Percentiles rank a stretch among this genome's conserved stretches.
phyloP scores from a whole-genome alignment of 23 tunicate species.

The Clavelina lepadiformis region DNA sequence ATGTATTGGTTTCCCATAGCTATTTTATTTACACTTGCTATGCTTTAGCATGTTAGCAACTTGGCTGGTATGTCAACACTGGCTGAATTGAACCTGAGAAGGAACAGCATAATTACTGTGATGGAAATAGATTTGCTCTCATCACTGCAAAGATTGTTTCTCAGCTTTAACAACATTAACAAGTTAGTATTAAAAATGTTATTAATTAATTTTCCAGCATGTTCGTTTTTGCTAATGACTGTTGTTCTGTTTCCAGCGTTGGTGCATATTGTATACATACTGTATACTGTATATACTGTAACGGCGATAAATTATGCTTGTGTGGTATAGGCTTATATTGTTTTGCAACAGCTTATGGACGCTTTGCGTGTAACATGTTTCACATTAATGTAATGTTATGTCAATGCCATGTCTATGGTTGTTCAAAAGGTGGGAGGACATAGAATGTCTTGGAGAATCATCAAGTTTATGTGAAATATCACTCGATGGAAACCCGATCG shows the following conservation, averaged over 20 bases:
- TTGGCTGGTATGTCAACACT: constrained; percentile 80
- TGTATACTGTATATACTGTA: too few relatives aligned
- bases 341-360: too few relatives aligned
- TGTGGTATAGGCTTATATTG: too few relatives aligned
- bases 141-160: constrained; percentile 76
- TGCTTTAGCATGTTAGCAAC: constrained; percentile 56
- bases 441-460: constrained; percentile 81
- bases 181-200: constrained; percentile 13
- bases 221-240: too few relatives aligned
- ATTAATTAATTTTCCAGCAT: too few relatives aligned
- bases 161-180: constrained; percentile 76
- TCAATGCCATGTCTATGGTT: too few relatives aligned
- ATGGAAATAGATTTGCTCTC: constrained; percentile 55
- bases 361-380: too few relatives aligned
- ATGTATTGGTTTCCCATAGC: not conserved
- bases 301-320: too few relatives aligned
- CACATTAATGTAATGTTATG: too few relatives aligned
- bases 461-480: constrained; percentile 67
- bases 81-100: constrained; percentile 87
- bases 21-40: not conserved
- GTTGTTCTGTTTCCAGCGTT: too few relatives aligned
- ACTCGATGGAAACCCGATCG: constrained; percentile 97
- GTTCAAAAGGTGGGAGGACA: constrained; percentile 95
- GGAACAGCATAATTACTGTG: constrained; percentile 64
- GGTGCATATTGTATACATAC: too few relatives aligned